Evolutionary conservation across 2,888 invertebrate genomes (phyloP), one percentile per base, ranked within the genome.

Genomic region (Acronicta leporina): DNA sequence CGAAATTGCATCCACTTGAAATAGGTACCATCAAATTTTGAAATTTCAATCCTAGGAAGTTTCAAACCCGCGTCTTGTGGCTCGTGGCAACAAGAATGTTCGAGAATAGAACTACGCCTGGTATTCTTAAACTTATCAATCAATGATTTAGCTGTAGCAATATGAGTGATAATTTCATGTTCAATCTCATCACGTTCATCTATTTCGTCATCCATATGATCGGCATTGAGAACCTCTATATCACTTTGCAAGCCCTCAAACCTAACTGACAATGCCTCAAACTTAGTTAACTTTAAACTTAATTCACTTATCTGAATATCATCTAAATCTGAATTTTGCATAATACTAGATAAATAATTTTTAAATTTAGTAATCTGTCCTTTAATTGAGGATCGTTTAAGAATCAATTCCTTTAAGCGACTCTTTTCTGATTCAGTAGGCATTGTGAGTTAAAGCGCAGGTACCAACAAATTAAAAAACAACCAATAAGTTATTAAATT

Each of bases 1-100:
- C 72, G 63, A 47, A 75, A 78, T 20, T 75, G 71, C 7, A 78
- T 50, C 73, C 75, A 75, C 6, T 63, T 65, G 41, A 75, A 73
- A 53, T 70, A 70, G 15, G 70, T n/a, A 0, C 78, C 78, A 35
- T 76, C 68, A 66, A 75, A 78, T 48, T 70, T 74, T 0, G 68
- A n/a, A 30, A 76, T 73, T 58, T 73, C 57, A 10, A 76, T 73
- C 45, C 67, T 61, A n/a, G 71, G 75, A n/a, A 78, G 49, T 43
- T 68, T 70, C 20, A 75, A 40, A 20, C 64, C 51, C 0, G 53
- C 8, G 5, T 60, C 52, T 9, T 40, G n/a, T 40, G 11, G 14
- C 4, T 69, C 43, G 1, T n/a, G 15, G 43, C 46, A 50, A 40
- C 46, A 54, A 25, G 45, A 42, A 47, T 8, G n/a, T 15, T 52